These are phyloP conservation scores for Dryococelus australis DNA, from an alignment of 2,888 invertebrate genomes.

Conservation along the genomic window DNA sequence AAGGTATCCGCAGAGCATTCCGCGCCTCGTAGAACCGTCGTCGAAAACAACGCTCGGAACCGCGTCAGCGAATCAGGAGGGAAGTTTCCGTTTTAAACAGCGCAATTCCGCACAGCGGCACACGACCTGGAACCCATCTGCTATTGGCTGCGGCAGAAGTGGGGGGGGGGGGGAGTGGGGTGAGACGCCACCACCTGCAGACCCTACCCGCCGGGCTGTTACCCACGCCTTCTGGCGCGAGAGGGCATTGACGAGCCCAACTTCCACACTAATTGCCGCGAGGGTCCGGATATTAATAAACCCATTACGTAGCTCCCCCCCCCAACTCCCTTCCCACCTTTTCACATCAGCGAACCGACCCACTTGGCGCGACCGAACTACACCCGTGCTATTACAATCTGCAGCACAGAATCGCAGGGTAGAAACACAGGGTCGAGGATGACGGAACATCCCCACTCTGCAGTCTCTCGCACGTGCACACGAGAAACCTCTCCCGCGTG, in stretches of 20 bases:
- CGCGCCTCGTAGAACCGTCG: no score
- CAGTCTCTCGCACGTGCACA: no score
- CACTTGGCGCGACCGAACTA: background rate
- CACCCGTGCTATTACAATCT: no score
- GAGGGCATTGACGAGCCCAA: constrained; percentile 16
- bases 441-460: no score
- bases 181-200: background rate
- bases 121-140: background rate
- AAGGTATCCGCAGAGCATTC: no score
- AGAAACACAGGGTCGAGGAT: no score
- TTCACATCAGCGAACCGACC: background rate
- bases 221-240: background rate
- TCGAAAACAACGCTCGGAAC: background rate
- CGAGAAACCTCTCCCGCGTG: no score
- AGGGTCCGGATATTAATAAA: background rate
- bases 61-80: background rate
- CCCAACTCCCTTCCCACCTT: background rate
- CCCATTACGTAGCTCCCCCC: background rate
- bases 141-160: no score
- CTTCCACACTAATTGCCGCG: constrained; percentile 16
- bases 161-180: background rate
- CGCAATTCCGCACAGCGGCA: background rate
- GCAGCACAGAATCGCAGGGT: no score
- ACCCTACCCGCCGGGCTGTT: background rate
- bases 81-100: background rate